Evolutionary conservation across 35 echinoderm and acorn worm genomes (phyloP).

Genomic region (Acanthaster planci): DNA sequence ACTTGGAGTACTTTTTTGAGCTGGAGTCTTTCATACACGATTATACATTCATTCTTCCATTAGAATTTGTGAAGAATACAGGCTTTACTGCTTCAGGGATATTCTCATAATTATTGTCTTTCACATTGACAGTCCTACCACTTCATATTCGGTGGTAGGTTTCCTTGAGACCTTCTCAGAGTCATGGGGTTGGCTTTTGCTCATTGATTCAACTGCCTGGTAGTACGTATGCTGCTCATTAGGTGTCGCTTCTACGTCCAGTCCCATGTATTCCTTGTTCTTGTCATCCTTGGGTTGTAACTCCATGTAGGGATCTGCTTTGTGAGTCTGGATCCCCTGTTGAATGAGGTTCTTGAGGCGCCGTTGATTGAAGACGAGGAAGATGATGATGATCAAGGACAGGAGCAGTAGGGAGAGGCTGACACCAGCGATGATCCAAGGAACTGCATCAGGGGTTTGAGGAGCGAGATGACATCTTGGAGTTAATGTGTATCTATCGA

Average conservation of each 20-base stretch:
- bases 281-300: conserved; percentile 3
- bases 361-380: background rate
- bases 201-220: background rate
- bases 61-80: no score
- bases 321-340: background rate
- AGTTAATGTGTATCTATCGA: no score
- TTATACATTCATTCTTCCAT: no score
- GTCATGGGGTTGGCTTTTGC: background rate
- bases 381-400: background rate
- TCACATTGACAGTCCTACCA: background rate
- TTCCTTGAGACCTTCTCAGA: background rate
- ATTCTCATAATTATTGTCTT: no score
- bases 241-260: no score
- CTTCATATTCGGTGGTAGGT: background rate
- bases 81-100: no score
- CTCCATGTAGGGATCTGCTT: conserved; percentile 23
- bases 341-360: background rate
- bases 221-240: background rate
- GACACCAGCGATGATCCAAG: background rate
- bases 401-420: background rate
- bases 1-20: no score
- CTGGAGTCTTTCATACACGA: no score
- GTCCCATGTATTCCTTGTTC: background rate
- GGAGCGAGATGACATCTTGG: no score
- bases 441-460: no score